Conservation (phyloP, 1,140 invertebrate species). For the Oscheius sp. region DNA sequence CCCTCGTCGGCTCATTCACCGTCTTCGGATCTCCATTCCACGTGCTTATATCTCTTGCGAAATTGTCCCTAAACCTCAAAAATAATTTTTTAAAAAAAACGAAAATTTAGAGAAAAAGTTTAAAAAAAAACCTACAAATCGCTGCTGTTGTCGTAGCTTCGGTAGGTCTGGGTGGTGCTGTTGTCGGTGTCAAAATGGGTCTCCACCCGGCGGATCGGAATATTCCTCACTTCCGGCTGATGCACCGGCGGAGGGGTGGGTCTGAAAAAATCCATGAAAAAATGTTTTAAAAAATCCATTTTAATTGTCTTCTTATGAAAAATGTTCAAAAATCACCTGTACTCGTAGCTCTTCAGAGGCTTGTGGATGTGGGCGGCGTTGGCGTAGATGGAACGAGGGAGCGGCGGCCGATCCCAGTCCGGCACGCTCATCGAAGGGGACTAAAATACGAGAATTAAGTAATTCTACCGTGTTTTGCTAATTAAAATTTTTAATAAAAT, state of each 20-base stretch:
- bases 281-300: not conserved
- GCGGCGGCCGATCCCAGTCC: not conserved
- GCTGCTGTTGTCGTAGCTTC: not conserved
- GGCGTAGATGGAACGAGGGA: not conserved
- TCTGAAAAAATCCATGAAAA: not conserved
- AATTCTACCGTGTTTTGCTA: too few relatives aligned
- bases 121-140: not conserved
- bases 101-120: too few relatives aligned
- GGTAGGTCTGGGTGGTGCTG: not conserved
- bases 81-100: too few relatives aligned
- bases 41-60: not conserved
- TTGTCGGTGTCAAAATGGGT: not conserved
- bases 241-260: not conserved
- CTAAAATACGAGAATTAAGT: not conserved
- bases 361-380: slow-evolving; percentile 7
- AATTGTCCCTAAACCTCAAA: not conserved
- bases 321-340: not conserved
- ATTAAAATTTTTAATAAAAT: too few relatives aligned
- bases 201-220: not conserved
- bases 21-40: not conserved
- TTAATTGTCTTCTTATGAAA: too few relatives aligned
- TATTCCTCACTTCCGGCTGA: not conserved
- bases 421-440: not conserved
- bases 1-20: not conserved
- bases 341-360: not conserved